phyloP scores from a whole-genome alignment of 2,113 vertebrate genomes.

The Tragulus kanchil region DNA sequence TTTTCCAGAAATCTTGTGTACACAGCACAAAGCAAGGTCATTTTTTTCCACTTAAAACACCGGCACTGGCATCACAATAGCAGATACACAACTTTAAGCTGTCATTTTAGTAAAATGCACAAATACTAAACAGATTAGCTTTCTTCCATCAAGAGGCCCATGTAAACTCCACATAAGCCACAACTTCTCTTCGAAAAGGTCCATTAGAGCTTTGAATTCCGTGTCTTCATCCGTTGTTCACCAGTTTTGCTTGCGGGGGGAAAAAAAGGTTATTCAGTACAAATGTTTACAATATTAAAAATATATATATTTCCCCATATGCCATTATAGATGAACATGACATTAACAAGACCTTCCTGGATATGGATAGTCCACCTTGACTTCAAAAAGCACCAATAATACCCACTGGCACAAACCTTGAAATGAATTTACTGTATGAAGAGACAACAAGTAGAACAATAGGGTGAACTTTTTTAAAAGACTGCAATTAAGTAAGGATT shows the following conservation, averaged over 20 bases:
- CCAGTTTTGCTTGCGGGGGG: slow-evolving; percentile 89
- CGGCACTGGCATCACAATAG: slow-evolving; percentile 97
- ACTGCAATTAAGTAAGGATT: slow-evolving; percentile 79
- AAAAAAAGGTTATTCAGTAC: slow-evolving; percentile 90
- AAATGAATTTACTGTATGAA: slow-evolving; percentile 83
- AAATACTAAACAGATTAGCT: slow-evolving; percentile 95
- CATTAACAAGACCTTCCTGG: slow-evolving; percentile 85
- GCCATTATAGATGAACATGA: slow-evolving; percentile 83
- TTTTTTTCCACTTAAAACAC: slow-evolving; percentile 97
- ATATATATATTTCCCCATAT: slow-evolving; percentile 82
- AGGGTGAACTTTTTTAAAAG: slow-evolving; percentile 74
- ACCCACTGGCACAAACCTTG: slow-evolving; percentile 84
- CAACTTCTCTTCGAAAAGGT: slow-evolving; percentile 90
- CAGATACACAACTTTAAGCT: slow-evolving; percentile 97
- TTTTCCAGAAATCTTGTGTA: slow-evolving; percentile 99
- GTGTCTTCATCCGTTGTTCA: slow-evolving; percentile 88
- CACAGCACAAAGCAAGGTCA: slow-evolving; percentile 97
- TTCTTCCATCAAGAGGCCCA: slow-evolving; percentile 91
- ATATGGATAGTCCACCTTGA: slow-evolving; percentile 81
- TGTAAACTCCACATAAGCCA: slow-evolving; percentile 90
- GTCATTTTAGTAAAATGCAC: slow-evolving; percentile 96
- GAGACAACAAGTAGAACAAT: slow-evolving; percentile 82
- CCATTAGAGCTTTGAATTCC: slow-evolving; percentile 89
- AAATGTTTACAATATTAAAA: slow-evolving; percentile 86
- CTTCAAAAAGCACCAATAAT: slow-evolving; percentile 89